Evolutionary conservation across 2,888 invertebrate species (phyloP), one percentile per base, ranked within the genome.

Genomic region (Mesoligia furuncula): DNA sequence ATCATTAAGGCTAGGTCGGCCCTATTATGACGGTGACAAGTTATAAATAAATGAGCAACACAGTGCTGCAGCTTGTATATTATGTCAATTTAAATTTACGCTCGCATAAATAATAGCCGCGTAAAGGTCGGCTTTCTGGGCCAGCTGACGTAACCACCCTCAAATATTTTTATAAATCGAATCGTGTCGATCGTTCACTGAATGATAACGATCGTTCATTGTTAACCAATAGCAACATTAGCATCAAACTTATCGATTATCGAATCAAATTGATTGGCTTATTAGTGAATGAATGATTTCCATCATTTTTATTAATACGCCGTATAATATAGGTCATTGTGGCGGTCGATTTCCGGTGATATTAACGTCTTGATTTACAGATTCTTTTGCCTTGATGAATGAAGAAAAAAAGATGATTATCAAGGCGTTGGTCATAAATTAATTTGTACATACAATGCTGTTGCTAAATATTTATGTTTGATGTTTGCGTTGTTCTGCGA

Each of bases 381-480:
- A 71, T 62, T 72, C 0, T 61, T 73, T 66, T 71, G 65, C 86
- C 80, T 72, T 80, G 76, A 76, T 64, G 62, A 75, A 76, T 59
- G 73, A 62, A 70, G 45, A 42, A 75, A 79, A 85, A 76, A 85
- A 69, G 69, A 69, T 72, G 79, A 74, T 67, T 87, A 85, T 84
- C 76, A 85, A 89, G 83, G 83, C 77, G 83, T 83, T 79, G 84
- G 84, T 90, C 90, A 85, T 93, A 92, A 93, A 92, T 91, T 90
- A 87, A 90, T 91, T 91, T 74, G 87, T 91, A 91, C 91, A 91
- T 91, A 91, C 91, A 91, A 90, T 89, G 90, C 87, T 85, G 83
- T 80, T 87, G 85, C 77, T 80, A 78, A 81, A 85, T 88, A 83
- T 89, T 88, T 86, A 78, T 82, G 80, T 89, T 90, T 87, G 87